Percentiles rank a stretch among this genome's conserved stretches.
Evolutionary conservation across 1,140 invertebrate species (phyloP).

Genomic region (Chymomyza costata): DNA sequence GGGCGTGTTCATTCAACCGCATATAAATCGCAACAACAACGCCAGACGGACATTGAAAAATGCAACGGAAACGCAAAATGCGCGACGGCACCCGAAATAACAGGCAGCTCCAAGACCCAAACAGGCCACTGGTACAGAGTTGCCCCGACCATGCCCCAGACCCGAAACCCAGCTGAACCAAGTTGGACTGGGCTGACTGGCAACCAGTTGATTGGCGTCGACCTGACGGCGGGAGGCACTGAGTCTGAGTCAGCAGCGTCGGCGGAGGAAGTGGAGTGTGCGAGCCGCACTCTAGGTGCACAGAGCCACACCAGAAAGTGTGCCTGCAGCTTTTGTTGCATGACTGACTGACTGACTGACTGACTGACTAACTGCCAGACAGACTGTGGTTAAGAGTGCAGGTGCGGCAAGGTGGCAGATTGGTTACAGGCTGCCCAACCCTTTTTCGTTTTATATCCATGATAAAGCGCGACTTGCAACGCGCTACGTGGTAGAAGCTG

Average conservation of each 20-base stretch:
- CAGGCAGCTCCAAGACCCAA: constrained; percentile 20
- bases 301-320: constrained; percentile 6
- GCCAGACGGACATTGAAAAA: constrained; percentile 32
- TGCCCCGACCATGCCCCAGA: constrained; percentile 20
- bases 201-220: constrained; percentile 66
- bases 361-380: constrained; percentile 16
- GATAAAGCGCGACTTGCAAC: constrained; percentile 69
- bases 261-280: neutral
- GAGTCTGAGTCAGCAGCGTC: no score
- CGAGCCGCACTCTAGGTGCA: no score
- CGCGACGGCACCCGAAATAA: constrained; percentile 28
- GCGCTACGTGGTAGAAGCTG: constrained; percentile 50
- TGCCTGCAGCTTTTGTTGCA: constrained; percentile 50
- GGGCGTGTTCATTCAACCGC: constrained; percentile 71
- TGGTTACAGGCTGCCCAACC: constrained; percentile 2
- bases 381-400: constrained; percentile 58
- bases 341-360: constrained; percentile 38
- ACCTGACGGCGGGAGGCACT: neutral
- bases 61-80: constrained; percentile 55
- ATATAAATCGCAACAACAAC: constrained; percentile 58
- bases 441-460: constrained; percentile 45
- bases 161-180: constrained; percentile 14
- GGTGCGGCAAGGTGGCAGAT: constrained; percentile 29
- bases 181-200: constrained; percentile 26
- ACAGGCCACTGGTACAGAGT: neutral